phyloP scores from a whole-genome alignment of 2,797 vertebrate genomes.

The Spinibarbus caldwelli region DNA sequence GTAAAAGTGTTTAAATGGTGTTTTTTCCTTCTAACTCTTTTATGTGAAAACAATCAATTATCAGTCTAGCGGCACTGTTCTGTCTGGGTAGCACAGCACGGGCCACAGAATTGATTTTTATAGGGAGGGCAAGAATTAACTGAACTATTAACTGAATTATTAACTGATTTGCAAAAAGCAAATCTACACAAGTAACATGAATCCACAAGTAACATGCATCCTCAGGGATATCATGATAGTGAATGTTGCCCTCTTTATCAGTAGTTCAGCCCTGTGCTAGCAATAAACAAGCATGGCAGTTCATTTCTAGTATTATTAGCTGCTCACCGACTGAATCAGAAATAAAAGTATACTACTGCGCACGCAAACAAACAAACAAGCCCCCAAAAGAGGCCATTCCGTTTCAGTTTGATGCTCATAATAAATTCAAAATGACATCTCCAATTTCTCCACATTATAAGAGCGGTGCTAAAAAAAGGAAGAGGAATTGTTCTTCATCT shows the following conservation, averaged over 20 bases:
- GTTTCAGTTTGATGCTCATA: slow-evolving; percentile 34
- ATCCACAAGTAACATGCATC: slow-evolving; percentile 10
- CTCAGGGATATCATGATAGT: slow-evolving; percentile 32
- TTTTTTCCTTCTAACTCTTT: slow-evolving; percentile 35
- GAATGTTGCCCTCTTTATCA: slow-evolving; percentile 1
- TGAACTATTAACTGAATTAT: slow-evolving; percentile 54
- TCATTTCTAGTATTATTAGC: slow-evolving; percentile 44
- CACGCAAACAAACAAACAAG: slow-evolving; percentile 8
- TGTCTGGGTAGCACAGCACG: slow-evolving; percentile 38
- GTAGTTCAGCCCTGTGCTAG: slow-evolving; percentile 9
- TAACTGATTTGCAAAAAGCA: too few species aligned
- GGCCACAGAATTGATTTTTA: slow-evolving; percentile 47
- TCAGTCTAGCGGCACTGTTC: slow-evolving; percentile 46
- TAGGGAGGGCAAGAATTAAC: slow-evolving; percentile 30
- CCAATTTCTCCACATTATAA: slow-evolving; percentile 32
- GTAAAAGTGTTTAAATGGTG: slow-evolving; percentile 33
- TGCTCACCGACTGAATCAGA: slow-evolving; percentile 31
- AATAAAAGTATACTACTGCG: slow-evolving; percentile 20
- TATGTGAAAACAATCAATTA: slow-evolving; percentile 55
- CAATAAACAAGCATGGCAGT: slow-evolving; percentile 41
- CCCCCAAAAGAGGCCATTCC: slow-evolving; percentile 15
- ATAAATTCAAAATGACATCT: slow-evolving; percentile 46
- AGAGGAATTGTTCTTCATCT: slow-evolving; percentile 34
- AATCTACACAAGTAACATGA: slow-evolving; percentile 25
- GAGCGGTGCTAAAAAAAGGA: slow-evolving; percentile 9